phyloP scores from a whole-genome alignment of 2,113 vertebrate species.

The Nothobranchius kuhntae region DNA sequence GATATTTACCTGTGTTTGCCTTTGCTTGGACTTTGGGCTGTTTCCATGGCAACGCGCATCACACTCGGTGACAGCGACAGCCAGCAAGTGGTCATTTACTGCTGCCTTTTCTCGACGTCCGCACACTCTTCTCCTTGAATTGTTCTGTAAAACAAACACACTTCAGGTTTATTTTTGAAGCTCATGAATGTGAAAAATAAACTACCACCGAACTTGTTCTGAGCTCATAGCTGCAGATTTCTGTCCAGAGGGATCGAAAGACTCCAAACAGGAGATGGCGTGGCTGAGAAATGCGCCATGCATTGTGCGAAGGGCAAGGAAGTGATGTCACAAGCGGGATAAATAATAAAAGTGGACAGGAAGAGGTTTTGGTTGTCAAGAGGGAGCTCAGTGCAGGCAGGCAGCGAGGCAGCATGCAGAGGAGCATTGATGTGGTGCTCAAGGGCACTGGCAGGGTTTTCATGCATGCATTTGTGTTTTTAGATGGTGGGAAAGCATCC shows the following conservation, averaged over 20 bases:
- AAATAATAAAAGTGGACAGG: slow-evolving; percentile 13
- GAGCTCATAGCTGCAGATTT: not conserved
- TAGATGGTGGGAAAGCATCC: not conserved
- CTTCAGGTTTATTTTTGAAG: not conserved
- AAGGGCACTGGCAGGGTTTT: not conserved
- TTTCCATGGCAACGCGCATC: slow-evolving; percentile 64
- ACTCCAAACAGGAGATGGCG: not conserved
- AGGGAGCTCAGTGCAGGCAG: not conserved
- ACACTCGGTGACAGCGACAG: slow-evolving; percentile 20
- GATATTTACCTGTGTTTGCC: slow-evolving; percentile 64
- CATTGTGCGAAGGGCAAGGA: slow-evolving; percentile 5
- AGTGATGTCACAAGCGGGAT: slow-evolving; percentile 8
- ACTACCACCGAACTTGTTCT: not conserved
- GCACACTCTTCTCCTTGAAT: slow-evolving; percentile 1
- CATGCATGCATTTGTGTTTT: not conserved
- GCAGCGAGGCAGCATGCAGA: not conserved
- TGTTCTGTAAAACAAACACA: not conserved
- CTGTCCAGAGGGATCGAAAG: not conserved
- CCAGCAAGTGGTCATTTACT: slow-evolving; percentile 21
- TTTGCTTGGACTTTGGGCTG: slow-evolving; percentile 67
- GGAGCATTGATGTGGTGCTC: not conserved
- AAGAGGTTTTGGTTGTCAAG: slow-evolving; percentile 19
- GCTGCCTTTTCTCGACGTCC: slow-evolving; percentile 1
- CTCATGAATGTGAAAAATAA: not conserved
- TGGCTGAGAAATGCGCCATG: not conserved